Percentiles rank a stretch among this genome's conserved stretches.
phyloP scores from a whole-genome alignment of 2,888 invertebrate genomes.

The Dryocosmus kuriphilus region DNA sequence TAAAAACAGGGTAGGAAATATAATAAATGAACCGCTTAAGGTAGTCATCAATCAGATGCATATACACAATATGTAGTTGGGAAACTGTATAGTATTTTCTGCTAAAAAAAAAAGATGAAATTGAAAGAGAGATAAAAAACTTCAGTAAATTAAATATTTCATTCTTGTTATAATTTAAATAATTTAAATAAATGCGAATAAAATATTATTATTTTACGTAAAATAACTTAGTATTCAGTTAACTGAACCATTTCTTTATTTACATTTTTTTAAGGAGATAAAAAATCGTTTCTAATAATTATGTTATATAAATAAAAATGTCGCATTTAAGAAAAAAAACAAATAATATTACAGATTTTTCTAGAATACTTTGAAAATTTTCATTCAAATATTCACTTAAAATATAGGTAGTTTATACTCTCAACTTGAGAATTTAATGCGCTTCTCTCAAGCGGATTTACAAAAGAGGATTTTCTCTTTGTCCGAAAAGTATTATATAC shows the following conservation, averaged over 20 bases:
- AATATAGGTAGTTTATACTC: no score
- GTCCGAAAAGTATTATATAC: not conserved
- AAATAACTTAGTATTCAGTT: no score
- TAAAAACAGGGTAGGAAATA: not conserved
- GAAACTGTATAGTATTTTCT: not conserved
- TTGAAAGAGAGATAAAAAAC: not conserved
- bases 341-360: not conserved
- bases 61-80: not conserved
- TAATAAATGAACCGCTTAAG: not conserved
- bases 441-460: not conserved
- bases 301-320: no score
- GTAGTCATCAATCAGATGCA: not conserved
- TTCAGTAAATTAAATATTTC: not conserved
- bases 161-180: not conserved
- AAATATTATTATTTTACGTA: no score
- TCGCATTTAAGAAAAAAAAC: no score
- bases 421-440: slow-evolving; percentile 1
- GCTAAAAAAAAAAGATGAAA: not conserved
- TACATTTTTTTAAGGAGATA: no score
- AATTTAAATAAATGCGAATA: no score
- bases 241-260: no score
- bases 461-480: not conserved
- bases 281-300: no score
- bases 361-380: not conserved
- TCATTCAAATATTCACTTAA: not conserved